Base-by-base conservation (phyloP, 30 jellyfish, hydroid and myxozoan genomes). In the Pseudorhiza aurosa region DNA sequence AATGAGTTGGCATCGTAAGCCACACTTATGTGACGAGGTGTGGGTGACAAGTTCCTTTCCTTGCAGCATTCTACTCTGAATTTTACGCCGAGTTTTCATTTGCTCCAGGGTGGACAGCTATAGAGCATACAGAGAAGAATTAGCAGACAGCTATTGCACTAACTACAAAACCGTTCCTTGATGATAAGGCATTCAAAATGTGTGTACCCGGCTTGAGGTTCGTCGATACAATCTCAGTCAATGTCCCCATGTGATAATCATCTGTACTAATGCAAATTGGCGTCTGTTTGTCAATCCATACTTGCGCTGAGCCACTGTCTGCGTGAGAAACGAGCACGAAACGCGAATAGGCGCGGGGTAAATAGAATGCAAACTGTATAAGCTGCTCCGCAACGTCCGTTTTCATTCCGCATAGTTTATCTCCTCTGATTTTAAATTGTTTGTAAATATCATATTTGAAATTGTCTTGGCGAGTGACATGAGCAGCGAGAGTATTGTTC, bases 171-270 rank as follows among this genome's bases (percentile, higher is more conserved):
- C 99, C 99, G 33, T 79, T 75, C 44, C 82, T 67, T 39, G 79
- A 33, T 0, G 99, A 94, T 63, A 94, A 39, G 0, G 88, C 96
- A 42, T 85, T 87, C 33, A 94, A 63, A 11, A 56, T 51, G 72
- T 94, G 97, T 39, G 32, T 87, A 19, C 99, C 99, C 9, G 97
- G 75, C 63, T 42, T 64, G 24, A 94, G 74, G 71, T 94, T 94
- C 73, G 99, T 94, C 17, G 97, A 65, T 11, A 87, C 81, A 14
- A 87, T 71, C 36, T 76, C 96, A 42, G 89, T 74, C 63, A 88
- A 83, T 11, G 99, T 87, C 24, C 99, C 99, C 99, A 94, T 94
- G 15, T 81, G 95, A 53, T 94, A 94, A 37, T 94, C 91, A 42
- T 75, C 93, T 5, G 97, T 94, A 57, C 92, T 80, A 0, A 94